phyloP scores from a whole-genome alignment of 2,113 vertebrate species.

The Anarhynchus alexandrinus region DNA sequence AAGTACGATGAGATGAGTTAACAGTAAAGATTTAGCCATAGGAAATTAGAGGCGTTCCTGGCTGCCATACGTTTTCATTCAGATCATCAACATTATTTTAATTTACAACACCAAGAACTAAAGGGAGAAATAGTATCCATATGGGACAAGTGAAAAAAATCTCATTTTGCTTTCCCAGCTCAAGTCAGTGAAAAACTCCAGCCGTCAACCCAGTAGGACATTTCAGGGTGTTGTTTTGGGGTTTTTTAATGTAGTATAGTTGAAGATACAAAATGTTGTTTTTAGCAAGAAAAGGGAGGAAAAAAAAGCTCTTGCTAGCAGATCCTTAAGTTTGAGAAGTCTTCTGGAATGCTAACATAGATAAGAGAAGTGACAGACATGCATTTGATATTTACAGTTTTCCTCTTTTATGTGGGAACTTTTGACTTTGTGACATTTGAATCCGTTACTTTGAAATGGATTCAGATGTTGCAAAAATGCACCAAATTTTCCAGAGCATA shows the following conservation, averaged over 20 bases:
- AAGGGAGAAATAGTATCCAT: neutral
- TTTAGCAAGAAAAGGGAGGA: neutral
- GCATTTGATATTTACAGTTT: neutral
- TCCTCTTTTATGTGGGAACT: neutral
- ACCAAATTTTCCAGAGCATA: neutral
- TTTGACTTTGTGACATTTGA: neutral
- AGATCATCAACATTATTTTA: neutral
- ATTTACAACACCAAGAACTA: neutral
- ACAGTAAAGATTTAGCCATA: neutral
- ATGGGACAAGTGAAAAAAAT: neutral
- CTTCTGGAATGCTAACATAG: neutral
- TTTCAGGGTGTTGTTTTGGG: neutral
- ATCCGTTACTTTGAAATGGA: neutral
- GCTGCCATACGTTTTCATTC: neutral
- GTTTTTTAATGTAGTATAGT: neutral
- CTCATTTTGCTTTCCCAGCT: neutral
- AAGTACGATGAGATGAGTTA: neutral
- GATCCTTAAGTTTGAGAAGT: neutral
- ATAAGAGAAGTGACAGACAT: neutral
- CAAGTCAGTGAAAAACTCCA: neutral
- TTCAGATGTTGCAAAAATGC: slow-evolving; percentile 24
- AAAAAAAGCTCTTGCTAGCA: neutral
- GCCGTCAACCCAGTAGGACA: neutral
- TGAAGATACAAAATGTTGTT: neutral
- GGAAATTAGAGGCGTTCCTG: neutral